Base-by-base conservation (phyloP, 2,888 invertebrate genomes). In the Lasius platythorax region DNA sequence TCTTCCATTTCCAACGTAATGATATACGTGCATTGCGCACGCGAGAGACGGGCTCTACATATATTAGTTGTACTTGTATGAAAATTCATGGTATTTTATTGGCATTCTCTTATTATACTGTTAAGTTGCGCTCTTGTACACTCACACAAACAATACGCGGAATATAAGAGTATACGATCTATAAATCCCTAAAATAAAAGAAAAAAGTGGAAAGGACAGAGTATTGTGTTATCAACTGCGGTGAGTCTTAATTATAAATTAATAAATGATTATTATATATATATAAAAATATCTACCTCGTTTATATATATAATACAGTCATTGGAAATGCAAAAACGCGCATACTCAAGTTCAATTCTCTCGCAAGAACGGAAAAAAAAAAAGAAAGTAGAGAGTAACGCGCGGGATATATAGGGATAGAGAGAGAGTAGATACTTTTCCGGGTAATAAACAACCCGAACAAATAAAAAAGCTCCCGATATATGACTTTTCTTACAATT, bases 231-330 rank as follows among this genome's bases (percentile, higher is more conserved):
- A 92, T 88, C 86, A 85, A 85, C 86, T 90, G 89, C 90, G 92
- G 85, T 74, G 86, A 75, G 63, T 87, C 72, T 83, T 83, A 78
- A 87, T 87, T 85, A 53, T 53, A 88, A 90, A 88, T 86, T 83
- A 91, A 93, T 91, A 93, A 93, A 92, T 86, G 85, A 92, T 92
- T 91, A 91, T 92, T 92, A 91, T 89, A 90, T 92, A 91, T 89
- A 90, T 85, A 90, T 85, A 90, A 90, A 91, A 86, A 68, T 78
- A 84, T 70, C 87, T 73, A 84, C 64, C 30, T 79, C 53, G 23
- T 63, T 78, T 66, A 11, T 63, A 5, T 58, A 23, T 68, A 67
- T 53, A 28, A 72, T 72, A 79, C 18, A 79, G 58, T 79, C 43
- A 58, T 58, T 30, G 23, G 18, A 56, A 79, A 67, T 81, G 82